Evolutionary conservation across 1,140 invertebrate species (phyloP), one percentile per base, ranked within the genome.

Genomic region (Zaprionus ornatus): DNA sequence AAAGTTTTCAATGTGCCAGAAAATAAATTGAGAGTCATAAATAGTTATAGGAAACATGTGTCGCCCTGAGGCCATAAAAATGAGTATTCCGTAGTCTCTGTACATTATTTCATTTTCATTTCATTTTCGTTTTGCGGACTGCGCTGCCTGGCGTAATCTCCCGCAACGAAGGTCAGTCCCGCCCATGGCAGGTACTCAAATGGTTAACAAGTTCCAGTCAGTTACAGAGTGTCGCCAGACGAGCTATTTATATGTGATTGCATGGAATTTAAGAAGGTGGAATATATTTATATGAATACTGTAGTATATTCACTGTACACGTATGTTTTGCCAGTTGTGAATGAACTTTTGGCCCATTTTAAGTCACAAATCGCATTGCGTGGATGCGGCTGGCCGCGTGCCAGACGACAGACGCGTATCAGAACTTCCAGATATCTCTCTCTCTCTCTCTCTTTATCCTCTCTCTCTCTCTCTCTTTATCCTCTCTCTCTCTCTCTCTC

Each of bases 281-380:
- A 21, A 61, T 56, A 42, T 21, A 56, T 48, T 55, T 63, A 4
- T 50, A 61, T 56, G 40, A 48, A 35, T 17, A 56, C 29, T 45
- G 37, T 2, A 25, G 63, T 72, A 71, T 55, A 55, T 72, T 61
- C n/a, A 7, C n/a, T 61, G 61, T 35, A n/a, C n/a, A n/a, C n/a
- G n/a, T n/a, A 35, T 35, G 63, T 63, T 48, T 72, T 42, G 65
- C 65, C 21, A 74, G 59, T 70, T 80, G 74, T 88, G 72, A 63
- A 70, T 88, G 84, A 88, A 88, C 84, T 88, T 88, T 88, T 88
- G 84, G 67, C 80, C 84, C 84, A 87, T 88, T 90, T 87, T 74
- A 69, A 84, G 80, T 74, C 55, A 64, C 55, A 71, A 57, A 59
- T 72, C 32, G 56, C 27, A 40, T 17, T 37, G 59, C 55, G 23